Percentiles rank a stretch among this genome's conserved stretches.
Conservation (phyloP, 1,140 invertebrate species). For the Stegodyphus dumicola region DNA sequence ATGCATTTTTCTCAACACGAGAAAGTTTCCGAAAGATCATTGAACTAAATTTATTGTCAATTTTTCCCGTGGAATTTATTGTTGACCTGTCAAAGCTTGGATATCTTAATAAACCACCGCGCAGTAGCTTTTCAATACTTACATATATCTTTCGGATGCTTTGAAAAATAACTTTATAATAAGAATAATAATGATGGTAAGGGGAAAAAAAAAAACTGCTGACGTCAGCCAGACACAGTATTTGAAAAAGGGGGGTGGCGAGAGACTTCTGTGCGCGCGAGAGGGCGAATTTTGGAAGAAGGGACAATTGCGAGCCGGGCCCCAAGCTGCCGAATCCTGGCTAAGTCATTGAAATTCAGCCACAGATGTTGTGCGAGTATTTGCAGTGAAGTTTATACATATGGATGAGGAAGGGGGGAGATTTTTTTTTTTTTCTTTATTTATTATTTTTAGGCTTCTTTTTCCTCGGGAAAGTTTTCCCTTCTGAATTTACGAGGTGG, state of each 20-base stretch:
- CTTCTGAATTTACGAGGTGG: conserved; percentile 17
- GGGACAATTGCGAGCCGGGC: conserved; percentile 43
- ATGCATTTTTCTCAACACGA: not conserved
- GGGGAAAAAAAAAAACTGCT: conserved; percentile 18
- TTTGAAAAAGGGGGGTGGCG: not conserved
- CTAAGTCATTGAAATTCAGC: conserved; percentile 58
- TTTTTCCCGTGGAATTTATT: conserved; percentile 20
- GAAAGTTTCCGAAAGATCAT: conserved; percentile 3
- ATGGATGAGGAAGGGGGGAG: conserved; percentile 44
- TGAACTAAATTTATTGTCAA: not conserved
- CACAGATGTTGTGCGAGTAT: conserved; percentile 59
- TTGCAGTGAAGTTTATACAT: conserved; percentile 61
- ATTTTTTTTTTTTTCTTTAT: conserved; percentile 22
- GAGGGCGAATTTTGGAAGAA: not conserved
- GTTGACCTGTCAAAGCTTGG: conserved; percentile 23
- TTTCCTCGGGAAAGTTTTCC: conserved; percentile 7
- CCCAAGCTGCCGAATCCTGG: conserved; percentile 17
- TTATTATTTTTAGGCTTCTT: conserved; percentile 3
- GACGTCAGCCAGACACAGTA: not conserved
- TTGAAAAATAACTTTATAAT: conserved; percentile 49
- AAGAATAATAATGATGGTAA: conserved; percentile 30
- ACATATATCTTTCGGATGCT: not conserved
- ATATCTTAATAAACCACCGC: conserved; percentile 34
- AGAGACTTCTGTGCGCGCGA: not conserved
- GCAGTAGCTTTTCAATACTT: not conserved